These are phyloP conservation scores for Clunio marinus DNA, from an alignment of 2,888 invertebrate species.

Conservation along the genomic window DNA sequence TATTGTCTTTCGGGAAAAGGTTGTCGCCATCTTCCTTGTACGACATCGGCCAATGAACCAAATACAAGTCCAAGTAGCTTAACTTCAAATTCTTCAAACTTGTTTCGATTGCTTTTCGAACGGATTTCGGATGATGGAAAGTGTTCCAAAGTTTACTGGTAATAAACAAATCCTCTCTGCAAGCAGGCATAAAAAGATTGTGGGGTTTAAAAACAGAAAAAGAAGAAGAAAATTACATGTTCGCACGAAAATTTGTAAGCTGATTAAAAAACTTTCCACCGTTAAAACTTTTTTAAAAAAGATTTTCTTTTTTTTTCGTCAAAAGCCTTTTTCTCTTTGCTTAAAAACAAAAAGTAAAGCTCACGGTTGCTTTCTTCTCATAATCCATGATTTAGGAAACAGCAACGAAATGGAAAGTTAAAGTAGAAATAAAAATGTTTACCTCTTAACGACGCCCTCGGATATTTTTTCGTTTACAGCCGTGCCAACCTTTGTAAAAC, in stretches of 20 bases:
- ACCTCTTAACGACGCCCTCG: constrained; percentile 24
- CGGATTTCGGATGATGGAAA: constrained; percentile 73
- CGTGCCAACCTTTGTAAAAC: no score
- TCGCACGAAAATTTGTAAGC: neutral
- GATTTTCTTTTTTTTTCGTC: no score
- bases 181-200: no score
- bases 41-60: constrained; percentile 89
- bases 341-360: neutral
- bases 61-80: constrained; percentile 78
- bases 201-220: no score
- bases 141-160: constrained; percentile 70
- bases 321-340: neutral
- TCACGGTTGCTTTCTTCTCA: neutral
- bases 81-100: constrained; percentile 70
- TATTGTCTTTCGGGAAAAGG: constrained; percentile 58
- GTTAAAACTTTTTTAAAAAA: neutral
- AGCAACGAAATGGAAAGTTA: neutral
- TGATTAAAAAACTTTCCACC: constrained; percentile 13
- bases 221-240: neutral
- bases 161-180: constrained; percentile 21
- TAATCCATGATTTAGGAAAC: constrained; percentile 1
- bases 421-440: neutral
- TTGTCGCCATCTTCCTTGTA: constrained; percentile 70
- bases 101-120: constrained; percentile 62
- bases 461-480: neutral